phyloP scores from a whole-genome alignment of 2,113 vertebrate genomes.

The Pavo muticus region DNA sequence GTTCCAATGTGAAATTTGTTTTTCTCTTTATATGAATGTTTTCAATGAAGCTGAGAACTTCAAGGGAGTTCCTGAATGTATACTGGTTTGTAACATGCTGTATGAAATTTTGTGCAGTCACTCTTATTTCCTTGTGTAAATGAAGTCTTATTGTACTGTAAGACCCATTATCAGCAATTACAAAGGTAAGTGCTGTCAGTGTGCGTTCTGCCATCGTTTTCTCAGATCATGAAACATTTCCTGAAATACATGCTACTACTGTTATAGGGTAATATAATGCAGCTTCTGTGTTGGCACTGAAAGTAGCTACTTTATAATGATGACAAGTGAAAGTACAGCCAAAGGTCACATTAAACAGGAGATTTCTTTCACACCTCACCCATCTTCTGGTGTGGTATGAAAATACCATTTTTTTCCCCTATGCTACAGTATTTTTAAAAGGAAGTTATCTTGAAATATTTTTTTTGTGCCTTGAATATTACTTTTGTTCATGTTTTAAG shows the following conservation, averaged over 20 bases:
- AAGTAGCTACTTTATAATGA: constrained; percentile 72
- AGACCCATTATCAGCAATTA: constrained; percentile 49
- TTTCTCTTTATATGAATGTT: constrained; percentile 58
- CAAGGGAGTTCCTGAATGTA: constrained; percentile 28
- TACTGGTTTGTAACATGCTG: constrained; percentile 2
- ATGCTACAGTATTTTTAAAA: constrained; percentile 39
- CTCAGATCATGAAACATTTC: constrained; percentile 59
- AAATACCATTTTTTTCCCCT: constrained; percentile 49
- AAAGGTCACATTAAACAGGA: constrained; percentile 72
- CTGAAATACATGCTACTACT: constrained; percentile 55
- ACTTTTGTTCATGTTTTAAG: not conserved
- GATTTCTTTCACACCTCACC: constrained; percentile 68
- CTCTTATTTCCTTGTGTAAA: constrained; percentile 46
- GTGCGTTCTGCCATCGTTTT: constrained; percentile 55
- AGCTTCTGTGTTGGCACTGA: constrained; percentile 65
- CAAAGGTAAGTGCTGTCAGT: constrained; percentile 57
- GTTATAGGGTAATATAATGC: constrained; percentile 61
- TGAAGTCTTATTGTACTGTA: constrained; percentile 56
- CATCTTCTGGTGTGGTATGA: constrained; percentile 54
- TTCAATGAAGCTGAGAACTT: constrained; percentile 52
- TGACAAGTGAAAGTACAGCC: constrained; percentile 77
- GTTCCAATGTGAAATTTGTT: constrained; percentile 57
- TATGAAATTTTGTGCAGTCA: constrained; percentile 28
- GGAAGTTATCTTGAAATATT: constrained; percentile 24
- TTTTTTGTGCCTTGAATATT: constrained; percentile 38